Evolutionary conservation across 2,888 invertebrate genomes (phyloP).

Genomic region (Ceriagrion tenellum): DNA sequence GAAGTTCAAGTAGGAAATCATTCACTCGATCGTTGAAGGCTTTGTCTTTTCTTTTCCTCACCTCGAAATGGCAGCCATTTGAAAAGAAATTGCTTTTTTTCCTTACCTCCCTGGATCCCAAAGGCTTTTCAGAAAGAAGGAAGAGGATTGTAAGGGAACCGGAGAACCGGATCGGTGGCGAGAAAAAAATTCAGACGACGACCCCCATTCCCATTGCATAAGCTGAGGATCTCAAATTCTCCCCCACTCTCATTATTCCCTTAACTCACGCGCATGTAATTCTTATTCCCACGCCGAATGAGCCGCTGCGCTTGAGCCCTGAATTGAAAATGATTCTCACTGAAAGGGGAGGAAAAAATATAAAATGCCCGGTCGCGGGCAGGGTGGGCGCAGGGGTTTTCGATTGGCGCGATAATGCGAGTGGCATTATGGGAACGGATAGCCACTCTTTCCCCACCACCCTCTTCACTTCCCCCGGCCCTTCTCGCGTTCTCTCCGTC

Average conservation of each 20-base stretch:
- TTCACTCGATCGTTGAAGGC: background rate
- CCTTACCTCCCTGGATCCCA: background rate
- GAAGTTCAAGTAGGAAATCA: background rate
- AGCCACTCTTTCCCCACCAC: background rate
- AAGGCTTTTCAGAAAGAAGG: background rate
- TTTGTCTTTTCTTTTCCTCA: background rate
- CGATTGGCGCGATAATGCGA: conserved; percentile 31
- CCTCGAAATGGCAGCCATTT: background rate
- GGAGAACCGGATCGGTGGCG: background rate
- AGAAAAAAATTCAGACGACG: background rate
- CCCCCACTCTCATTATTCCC: conserved; percentile 20
- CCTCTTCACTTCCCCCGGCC: background rate
- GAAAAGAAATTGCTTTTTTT: conserved; percentile 18
- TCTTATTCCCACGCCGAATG: conserved; percentile 26
- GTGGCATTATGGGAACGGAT: conserved; percentile 31
- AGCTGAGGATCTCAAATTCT: background rate
- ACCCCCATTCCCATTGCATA: conserved; percentile 2
- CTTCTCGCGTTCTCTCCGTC: background rate
- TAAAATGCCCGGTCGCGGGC: background rate
- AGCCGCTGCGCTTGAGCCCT: conserved; percentile 25
- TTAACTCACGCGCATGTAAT: conserved; percentile 39
- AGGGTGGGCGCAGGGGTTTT: background rate
- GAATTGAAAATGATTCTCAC: conserved; percentile 22
- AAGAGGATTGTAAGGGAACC: background rate
- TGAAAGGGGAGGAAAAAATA: background rate